These are phyloP conservation scores for Xiphophorus birchmanni DNA, from an alignment of 2,797 vertebrate genomes.

Conservation along the genomic window DNA sequence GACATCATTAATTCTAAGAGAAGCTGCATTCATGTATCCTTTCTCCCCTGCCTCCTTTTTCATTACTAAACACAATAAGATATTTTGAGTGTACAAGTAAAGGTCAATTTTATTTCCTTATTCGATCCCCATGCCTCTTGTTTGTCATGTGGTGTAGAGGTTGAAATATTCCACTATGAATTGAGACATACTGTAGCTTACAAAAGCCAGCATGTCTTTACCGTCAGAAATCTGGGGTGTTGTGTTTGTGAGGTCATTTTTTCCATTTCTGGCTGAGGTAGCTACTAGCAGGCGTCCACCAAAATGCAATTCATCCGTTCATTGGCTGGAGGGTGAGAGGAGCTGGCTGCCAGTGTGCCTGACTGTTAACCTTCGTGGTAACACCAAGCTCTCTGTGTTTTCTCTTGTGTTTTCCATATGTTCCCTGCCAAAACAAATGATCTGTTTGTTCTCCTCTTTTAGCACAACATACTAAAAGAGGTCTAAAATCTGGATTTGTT, in stretches of 20 bases:
- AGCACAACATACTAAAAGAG: too few species aligned
- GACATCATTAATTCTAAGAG: neutral
- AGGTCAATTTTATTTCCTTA: neutral
- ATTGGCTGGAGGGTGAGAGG: too few species aligned
- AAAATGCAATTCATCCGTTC: too few species aligned
- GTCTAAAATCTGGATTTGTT: too few species aligned
- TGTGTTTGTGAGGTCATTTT: neutral
- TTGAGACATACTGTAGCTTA: neutral
- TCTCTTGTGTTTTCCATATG: neutral
- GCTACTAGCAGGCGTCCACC: neutral
- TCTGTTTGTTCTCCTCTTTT: neutral
- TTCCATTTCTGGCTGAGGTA: neutral
- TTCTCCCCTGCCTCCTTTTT: neutral
- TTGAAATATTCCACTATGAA: neutral
- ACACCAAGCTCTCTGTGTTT: neutral
- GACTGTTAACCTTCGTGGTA: too few species aligned
- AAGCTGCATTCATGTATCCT: neutral
- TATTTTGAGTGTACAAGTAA: neutral
- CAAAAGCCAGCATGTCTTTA: neutral
- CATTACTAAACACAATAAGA: neutral
- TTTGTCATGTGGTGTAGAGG: neutral
- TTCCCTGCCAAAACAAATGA: neutral
- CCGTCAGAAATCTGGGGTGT: too few species aligned
- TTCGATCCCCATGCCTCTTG: neutral
- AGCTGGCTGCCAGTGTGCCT: too few species aligned